Base-by-base conservation (phyloP, 2,888 invertebrate species). In the Thymelicus sylvestris region DNA sequence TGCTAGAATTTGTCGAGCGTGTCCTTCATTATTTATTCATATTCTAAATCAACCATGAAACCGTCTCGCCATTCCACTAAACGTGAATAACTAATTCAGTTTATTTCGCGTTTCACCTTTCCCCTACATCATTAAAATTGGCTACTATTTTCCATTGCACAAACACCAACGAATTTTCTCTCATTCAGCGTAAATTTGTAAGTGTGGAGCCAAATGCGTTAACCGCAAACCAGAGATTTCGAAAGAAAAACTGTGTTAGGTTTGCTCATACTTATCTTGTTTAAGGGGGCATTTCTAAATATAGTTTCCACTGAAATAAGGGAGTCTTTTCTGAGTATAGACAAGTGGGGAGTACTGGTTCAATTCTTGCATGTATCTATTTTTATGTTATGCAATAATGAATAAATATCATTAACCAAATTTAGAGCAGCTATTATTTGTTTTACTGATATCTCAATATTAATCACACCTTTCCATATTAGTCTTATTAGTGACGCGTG, bases 141-240 rank as follows among this genome's bases (percentile, higher is more conserved):
- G 82, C 78, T 78, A 85, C 83, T 89, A 90, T 91, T 91, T 91
- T 89, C 89, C 84, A 83, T 81, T 81, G 80, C 82, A 78, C 60
- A 38, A 50, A 64, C 41, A 59, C n/a, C 44, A 66, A 66, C 66
- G 66, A 61, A 84, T 89, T 89, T 89, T 87, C 85, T 85, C 81
- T 81, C 83, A 84, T 85, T 82, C 81, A 80, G 83, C 86, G 85
- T 90, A 81, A 85, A 85, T 83, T 81, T 77, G 84, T 87, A 86
- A 89, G 84, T 83, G 86, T 82, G 80, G 78, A 83, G 83, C 81
- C 86, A 84, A 87, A 87, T 85, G 85, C 81, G 79, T 74, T 78
- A 79, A 90, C 90, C 91, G 80, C 77, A 74, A 69, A 72, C 74
- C 74, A 74, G 73, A 71, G 66, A 72, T 71, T 47, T 69, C 64